phyloP scores from a whole-genome alignment of 1,140 invertebrate genomes.

The Himalopsyche phryganea region DNA sequence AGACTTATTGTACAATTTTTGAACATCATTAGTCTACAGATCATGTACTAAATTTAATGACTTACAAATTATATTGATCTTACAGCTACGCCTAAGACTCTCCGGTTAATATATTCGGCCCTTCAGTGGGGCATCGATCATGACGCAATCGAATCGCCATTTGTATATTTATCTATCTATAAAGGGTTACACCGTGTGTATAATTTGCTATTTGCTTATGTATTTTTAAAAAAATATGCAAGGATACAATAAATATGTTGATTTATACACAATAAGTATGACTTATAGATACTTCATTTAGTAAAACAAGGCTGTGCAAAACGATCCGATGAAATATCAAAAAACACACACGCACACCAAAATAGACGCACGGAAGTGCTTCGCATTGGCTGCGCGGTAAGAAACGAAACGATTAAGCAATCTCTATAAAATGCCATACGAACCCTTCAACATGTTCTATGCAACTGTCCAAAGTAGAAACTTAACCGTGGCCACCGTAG shows the following conservation, averaged over 20 bases:
- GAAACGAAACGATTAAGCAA: too few species aligned
- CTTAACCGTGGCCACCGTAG: too few species aligned
- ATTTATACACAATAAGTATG: conserved; percentile 13
- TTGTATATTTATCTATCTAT: conserved; percentile 25
- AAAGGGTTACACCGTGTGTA: conserved; percentile 18
- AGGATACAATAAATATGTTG: conserved; percentile 3
- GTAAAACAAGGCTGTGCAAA: conserved; percentile 22
- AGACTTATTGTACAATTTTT: conserved; percentile 18
- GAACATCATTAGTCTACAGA: conserved; percentile 9
- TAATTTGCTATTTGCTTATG: conserved; percentile 19
- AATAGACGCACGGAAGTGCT: too few species aligned
- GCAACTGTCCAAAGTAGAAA: too few species aligned
- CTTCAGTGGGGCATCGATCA: too few species aligned
- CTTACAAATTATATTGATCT: conserved; percentile 16
- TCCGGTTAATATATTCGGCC: neutral
- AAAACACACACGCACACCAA: too few species aligned
- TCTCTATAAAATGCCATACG: too few species aligned
- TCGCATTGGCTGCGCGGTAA: too few species aligned
- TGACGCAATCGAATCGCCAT: neutral
- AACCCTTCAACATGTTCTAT: too few species aligned
- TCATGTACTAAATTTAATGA: conserved; percentile 7
- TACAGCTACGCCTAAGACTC: conserved; percentile 10
- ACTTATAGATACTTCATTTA: conserved; percentile 7
- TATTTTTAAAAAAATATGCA: conserved; percentile 10
- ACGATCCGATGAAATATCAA: too few species aligned